Percentiles rank a stretch among this genome's conserved stretches.
phyloP scores from a whole-genome alignment of 2,797 vertebrate genomes.

The Falco concolor region DNA sequence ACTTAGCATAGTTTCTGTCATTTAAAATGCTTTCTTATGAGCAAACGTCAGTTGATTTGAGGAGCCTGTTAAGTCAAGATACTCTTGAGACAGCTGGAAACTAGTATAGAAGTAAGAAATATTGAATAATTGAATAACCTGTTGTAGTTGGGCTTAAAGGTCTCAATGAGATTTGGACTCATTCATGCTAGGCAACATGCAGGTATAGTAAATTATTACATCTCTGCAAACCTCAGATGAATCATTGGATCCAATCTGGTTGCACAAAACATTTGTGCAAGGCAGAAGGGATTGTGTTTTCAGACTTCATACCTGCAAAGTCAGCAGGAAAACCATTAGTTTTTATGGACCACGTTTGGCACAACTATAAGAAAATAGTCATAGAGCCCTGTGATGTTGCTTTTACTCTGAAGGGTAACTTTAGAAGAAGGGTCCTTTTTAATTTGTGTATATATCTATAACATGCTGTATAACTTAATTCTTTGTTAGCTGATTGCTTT shows the following conservation, averaged over 20 bases:
- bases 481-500: neutral
- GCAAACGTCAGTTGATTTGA: neutral
- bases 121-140: neutral
- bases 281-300: neutral
- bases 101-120: neutral
- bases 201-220: neutral
- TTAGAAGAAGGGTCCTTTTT: neutral
- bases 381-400: neutral
- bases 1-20: neutral
- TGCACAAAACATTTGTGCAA: neutral
- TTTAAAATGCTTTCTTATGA: neutral
- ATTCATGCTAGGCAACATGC: neutral
- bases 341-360: neutral
- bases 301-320: neutral
- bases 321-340: neutral
- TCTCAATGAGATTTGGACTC: neutral
- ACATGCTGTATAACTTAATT: neutral
- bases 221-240: neutral
- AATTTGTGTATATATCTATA: accelerated
- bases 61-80: neutral
- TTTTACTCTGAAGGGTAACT: neutral
- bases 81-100: neutral
- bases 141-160: neutral
- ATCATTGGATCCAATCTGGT: neutral
- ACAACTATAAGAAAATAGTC: neutral